Base-by-base conservation (phyloP, 2,888 invertebrate genomes). In the Lycophotia porphyrea region DNA sequence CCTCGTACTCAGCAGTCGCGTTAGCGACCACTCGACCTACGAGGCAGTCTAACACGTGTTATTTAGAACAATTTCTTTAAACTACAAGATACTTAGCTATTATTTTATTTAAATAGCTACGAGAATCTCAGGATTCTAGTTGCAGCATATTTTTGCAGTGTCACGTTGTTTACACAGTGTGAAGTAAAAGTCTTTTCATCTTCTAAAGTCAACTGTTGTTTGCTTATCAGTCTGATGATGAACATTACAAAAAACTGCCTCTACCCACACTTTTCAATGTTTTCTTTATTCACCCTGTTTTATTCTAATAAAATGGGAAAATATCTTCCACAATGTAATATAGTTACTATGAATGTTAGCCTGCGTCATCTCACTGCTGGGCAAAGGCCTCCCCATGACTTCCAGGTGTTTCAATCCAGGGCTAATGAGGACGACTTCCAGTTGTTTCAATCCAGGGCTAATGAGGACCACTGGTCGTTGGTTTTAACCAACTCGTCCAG, bases 1-100 rank as follows among this genome's bases (percentile, higher is more conserved):
- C n/a, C n/a, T n/a, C n/a, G n/a, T n/a, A n/a, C n/a, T n/a, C n/a
- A n/a, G n/a, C n/a, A n/a, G n/a, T n/a, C n/a, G n/a, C n/a, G n/a
- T n/a, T n/a, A n/a, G n/a, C n/a, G n/a, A n/a, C n/a, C n/a, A n/a
- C n/a, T n/a, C n/a, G n/a, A n/a, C n/a, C n/a, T n/a, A n/a, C n/a
- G n/a, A n/a, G n/a, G n/a, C n/a, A n/a, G n/a, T n/a, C n/a, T 60
- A 76, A 76, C 66, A 76, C 58, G 47, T 66, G 75, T 11, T 15
- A 13, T 39, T 8, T 9, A 49, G 8, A 18, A 27, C 34, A 15
- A 34, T 36, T 31, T 18, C 2, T 21, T 47, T 15, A 21, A 65
- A 7, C 7, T 31, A 1, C 15, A 3, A 63, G 11, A 7, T 24
- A 36, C 15, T n/a, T n/a, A n/a, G n/a, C 3, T 18, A 34, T 36